Percentiles rank a stretch among this genome's conserved stretches.
Conservation (phyloP, 2,888 invertebrate genomes). For the Arctia plantaginis region DNA sequence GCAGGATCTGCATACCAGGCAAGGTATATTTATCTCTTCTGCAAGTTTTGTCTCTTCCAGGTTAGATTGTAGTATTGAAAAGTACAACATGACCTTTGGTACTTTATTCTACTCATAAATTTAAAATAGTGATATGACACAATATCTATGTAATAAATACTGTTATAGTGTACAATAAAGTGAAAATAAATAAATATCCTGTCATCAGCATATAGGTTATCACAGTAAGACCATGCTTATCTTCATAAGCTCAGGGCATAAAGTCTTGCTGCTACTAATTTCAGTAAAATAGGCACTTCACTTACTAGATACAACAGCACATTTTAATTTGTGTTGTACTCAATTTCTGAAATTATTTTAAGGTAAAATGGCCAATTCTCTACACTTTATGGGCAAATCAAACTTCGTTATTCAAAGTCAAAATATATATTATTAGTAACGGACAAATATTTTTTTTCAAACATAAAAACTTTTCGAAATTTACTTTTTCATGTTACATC, state of each 20-base stretch:
- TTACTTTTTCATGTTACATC: background rate
- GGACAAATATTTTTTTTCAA: too few relatives aligned
- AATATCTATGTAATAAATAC: background rate
- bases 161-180: background rate
- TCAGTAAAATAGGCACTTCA: background rate
- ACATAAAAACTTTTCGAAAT: too few relatives aligned
- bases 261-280: too few relatives aligned
- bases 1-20: background rate
- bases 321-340: too few relatives aligned
- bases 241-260: background rate
- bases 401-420: too few relatives aligned
- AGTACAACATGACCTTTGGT: background rate
- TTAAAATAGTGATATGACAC: background rate
- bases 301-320: background rate
- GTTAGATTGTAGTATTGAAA: background rate
- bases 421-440: too few relatives aligned
- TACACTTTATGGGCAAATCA: too few relatives aligned
- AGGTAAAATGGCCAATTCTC: too few relatives aligned
- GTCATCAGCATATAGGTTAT: background rate
- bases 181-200: background rate
- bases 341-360: too few relatives aligned
- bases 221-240: background rate
- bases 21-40: background rate
- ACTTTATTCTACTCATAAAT: background rate
- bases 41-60: background rate